phyloP scores from a whole-genome alignment of 2,113 vertebrate species.

The Acanthochromis polyacanthus region DNA sequence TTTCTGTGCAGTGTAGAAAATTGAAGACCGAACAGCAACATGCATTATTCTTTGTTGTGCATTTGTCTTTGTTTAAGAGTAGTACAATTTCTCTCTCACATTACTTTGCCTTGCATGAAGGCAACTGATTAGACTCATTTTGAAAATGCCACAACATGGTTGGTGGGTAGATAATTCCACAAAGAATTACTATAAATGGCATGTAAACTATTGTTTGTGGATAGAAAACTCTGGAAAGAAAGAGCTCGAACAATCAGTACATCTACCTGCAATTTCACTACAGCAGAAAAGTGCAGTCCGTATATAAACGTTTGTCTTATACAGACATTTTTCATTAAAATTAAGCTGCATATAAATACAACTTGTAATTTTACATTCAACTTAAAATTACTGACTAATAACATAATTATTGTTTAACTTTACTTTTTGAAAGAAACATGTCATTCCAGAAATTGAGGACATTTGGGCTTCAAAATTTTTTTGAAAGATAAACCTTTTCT shows the following conservation, averaged over 20 bases:
- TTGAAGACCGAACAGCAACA: not conserved
- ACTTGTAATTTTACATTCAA: not conserved
- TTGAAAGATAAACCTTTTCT: too few species aligned
- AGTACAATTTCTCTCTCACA: not conserved
- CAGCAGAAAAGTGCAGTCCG: not conserved
- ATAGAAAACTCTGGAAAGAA: not conserved
- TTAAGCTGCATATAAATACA: not conserved
- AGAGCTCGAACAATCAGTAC: not conserved
- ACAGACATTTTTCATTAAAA: not conserved
- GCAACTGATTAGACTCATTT: slow-evolving; percentile 6
- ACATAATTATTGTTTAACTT: not conserved
- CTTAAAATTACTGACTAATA: not conserved
- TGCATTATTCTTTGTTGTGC: not conserved
- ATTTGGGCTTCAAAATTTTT: too few species aligned
- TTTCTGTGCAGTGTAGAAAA: not conserved
- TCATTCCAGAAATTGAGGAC: too few species aligned
- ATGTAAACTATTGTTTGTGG: slow-evolving; percentile 3
- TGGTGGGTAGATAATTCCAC: not conserved
- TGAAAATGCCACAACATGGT: slow-evolving; percentile 14
- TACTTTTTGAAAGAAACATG: too few species aligned
- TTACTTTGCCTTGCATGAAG: not conserved
- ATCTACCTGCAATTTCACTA: not conserved
- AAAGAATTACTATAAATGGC: slow-evolving; percentile 1
- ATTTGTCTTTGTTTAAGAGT: not conserved
- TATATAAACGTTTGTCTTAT: not conserved